A percentile compares a stretch with the other conserved stretches of the same genome.
These are phyloP conservation scores for Holacanthella duospinosa DNA, from an alignment of 2,888 invertebrate genomes.

Conservation along the genomic window DNA sequence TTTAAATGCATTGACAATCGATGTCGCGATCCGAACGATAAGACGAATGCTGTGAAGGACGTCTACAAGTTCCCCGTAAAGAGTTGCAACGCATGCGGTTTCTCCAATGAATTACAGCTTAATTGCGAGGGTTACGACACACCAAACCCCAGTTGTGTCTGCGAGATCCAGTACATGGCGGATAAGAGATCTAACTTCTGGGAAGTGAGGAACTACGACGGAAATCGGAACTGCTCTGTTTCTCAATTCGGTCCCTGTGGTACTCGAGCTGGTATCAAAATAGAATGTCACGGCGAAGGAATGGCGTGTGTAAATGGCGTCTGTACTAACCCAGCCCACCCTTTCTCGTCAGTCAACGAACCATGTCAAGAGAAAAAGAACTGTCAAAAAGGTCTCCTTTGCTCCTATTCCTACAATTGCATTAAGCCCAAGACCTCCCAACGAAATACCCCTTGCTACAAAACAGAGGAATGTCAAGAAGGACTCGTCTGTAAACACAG, in stretches of 20 bases:
- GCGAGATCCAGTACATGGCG: not conserved
- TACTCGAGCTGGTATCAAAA: not conserved
- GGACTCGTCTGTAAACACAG: not conserved
- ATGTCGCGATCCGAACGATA: constrained; percentile 1
- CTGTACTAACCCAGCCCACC: constrained; percentile 4
- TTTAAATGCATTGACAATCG: constrained; percentile 3
- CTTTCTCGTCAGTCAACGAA: not conserved
- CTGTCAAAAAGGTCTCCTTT: constrained; percentile 5
- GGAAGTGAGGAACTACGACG: constrained; percentile 7
- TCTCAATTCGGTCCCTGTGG: constrained; percentile 9
- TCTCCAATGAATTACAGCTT: not conserved
- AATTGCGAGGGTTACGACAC: not conserved
- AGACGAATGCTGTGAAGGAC: not conserved
- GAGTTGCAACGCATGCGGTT: not conserved
- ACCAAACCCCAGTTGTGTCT: not conserved
- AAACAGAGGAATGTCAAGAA: not conserved
- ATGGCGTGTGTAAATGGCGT: constrained; percentile 4
- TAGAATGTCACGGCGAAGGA: constrained; percentile 5
- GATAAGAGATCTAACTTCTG: not conserved
- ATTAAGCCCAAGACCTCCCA: not conserved
- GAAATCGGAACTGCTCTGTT: constrained; percentile 5
- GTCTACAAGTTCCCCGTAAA: not conserved
- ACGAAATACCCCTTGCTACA: not conserved
- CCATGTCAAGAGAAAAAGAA: not conserved
- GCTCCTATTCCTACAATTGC: not conserved